These are phyloP conservation scores for Eubasilissa splendida DNA, from an alignment of 2,888 invertebrate genomes.

Conservation along the genomic window DNA sequence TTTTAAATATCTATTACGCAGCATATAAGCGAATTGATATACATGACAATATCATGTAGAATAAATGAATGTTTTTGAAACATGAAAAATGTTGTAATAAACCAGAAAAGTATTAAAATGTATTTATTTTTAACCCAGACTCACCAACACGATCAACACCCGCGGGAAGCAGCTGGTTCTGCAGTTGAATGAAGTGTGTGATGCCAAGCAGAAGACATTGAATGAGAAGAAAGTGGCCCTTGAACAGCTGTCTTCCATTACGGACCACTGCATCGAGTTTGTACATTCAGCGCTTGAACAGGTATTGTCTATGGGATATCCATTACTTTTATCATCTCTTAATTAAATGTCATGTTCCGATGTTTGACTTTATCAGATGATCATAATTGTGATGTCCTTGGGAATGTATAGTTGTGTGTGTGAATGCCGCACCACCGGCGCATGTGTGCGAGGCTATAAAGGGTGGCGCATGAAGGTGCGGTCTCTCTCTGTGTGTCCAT, in stretches of 20 bases:
- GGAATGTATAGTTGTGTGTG: too few relatives aligned
- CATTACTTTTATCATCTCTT: neutral
- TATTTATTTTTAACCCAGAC: constrained; percentile 65
- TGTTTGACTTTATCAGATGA: too few relatives aligned
- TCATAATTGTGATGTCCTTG: too few relatives aligned
- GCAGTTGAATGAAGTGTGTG: constrained; percentile 84
- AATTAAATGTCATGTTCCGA: too few relatives aligned
- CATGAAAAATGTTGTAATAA: neutral
- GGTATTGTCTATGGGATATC: constrained; percentile 54
- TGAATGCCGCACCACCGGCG: too few relatives aligned
- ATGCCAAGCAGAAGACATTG: constrained; percentile 82
- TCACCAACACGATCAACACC: constrained; percentile 87
- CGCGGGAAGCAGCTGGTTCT: constrained; percentile 87
- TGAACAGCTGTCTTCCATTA: constrained; percentile 85
- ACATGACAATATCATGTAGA: too few relatives aligned
- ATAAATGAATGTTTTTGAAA: neutral
- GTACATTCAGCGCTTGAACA: constrained; percentile 84
- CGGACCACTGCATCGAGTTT: constrained; percentile 91
- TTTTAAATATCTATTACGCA: too few relatives aligned
- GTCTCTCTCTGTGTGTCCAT: too few relatives aligned
- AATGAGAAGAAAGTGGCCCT: constrained; percentile 89
- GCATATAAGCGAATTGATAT: too few relatives aligned
- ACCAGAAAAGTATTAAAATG: neutral
- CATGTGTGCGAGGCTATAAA: too few relatives aligned
- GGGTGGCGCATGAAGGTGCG: too few relatives aligned